These are phyloP conservation scores for Cosmopolites sordidus DNA, from an alignment of 2,888 invertebrate genomes.

Conservation along the genomic window DNA sequence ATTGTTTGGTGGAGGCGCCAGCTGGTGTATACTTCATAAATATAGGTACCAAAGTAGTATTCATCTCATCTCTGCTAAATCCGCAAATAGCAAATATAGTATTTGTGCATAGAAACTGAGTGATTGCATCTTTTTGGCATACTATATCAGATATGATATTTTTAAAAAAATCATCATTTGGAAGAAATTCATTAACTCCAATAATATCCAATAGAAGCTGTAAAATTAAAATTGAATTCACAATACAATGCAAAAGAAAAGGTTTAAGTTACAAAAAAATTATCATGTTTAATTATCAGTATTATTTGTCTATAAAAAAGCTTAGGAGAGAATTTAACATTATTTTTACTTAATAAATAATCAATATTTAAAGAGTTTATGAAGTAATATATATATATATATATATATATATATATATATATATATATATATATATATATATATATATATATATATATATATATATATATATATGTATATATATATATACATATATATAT, in stretches of 20 bases:
- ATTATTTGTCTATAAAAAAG: no score
- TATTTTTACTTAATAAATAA: no score
- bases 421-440: no score
- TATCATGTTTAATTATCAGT: no score
- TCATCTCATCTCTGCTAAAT: conserved; percentile 40
- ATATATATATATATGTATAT: no score
- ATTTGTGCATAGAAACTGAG: conserved; percentile 37
- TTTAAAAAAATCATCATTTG: conserved; percentile 52
- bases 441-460: no score
- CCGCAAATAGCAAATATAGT: conserved; percentile 41
- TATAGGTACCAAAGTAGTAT: conserved; percentile 36
- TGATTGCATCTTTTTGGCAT: conserved; percentile 21
- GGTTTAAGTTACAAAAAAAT: neutral
- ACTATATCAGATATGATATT: conserved; percentile 27
- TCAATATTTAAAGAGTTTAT: no score
- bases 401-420: no score
- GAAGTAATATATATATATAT: no score
- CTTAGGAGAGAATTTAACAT: no score
- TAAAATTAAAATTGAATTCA: neutral
- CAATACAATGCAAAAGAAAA: neutral
- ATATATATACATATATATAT: no score
- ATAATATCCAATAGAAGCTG: conserved; percentile 37
- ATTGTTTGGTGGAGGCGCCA: conserved; percentile 24
- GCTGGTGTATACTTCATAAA: conserved; percentile 30
- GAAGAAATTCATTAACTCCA: conserved; percentile 60